Base-by-base conservation (phyloP, 2,113 vertebrate genomes). In the Mesocricetus auratus region DNA sequence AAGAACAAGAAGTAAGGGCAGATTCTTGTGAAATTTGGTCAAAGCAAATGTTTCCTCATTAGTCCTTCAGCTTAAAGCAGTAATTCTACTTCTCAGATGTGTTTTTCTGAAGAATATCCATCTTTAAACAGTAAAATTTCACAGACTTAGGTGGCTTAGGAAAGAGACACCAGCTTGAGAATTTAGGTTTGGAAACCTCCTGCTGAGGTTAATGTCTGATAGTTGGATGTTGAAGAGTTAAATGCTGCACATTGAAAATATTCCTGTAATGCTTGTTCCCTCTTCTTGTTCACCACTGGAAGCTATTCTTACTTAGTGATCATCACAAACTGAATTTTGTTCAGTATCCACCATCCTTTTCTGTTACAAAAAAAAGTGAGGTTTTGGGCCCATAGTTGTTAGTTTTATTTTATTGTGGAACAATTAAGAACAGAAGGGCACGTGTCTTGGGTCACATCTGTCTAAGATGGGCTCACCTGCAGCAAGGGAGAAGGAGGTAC, bases 371-470 rank as follows among this genome's bases (percentile, higher is more conserved):
- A 24, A 60, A 16, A 96, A 95, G 58, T 53, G 77, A 87, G 56
- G 56, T 31, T 45, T 86, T 42, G 91, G 31, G 24, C 53, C 42
- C 58, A 29, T 62, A 36, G 13, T 42, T 86, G 17, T 93, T 90
- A 29, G 39, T 91, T 91, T 87, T 96, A 5, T 73, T 93, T 78
- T 83, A 68, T 91, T 93, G 19, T 8, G 36, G 68, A 86, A 50
- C 91, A 26, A 90, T 88, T 92, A 90, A n/a, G 62, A 85, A 69
- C 29, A 96, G 92, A 93, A 36, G 56, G 50, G 26, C 94, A 31
- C 22, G 86, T n/a, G 68, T 89, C 71, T 56, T 81, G 86, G 47
- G 6, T 17, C 58, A 87, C 19, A 10, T 74, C 83, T 89, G 4
- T 50, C 12, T 56, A 56, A 56, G 50, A 77, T 58, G 66, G 71